These are phyloP conservation scores for Colossoma macropomum DNA, from an alignment of 2,113 vertebrate species.

Conservation along the genomic window DNA sequence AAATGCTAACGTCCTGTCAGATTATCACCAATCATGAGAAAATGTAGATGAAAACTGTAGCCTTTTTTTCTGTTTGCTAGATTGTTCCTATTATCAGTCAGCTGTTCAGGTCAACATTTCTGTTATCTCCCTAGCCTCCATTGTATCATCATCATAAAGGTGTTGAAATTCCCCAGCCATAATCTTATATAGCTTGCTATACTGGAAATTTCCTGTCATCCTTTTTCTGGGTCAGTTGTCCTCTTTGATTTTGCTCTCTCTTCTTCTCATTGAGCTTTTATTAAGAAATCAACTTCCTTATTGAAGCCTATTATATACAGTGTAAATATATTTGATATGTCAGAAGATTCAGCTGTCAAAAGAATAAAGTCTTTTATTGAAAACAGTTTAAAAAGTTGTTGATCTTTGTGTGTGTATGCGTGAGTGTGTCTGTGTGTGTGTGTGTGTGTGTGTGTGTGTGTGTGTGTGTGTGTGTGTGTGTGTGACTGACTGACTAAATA, in stretches of 20 bases:
- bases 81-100: background rate
- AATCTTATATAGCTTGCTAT: constrained; percentile 29
- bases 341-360: background rate
- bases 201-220: constrained; percentile 19
- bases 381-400: background rate
- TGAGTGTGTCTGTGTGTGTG: background rate
- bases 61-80: background rate
- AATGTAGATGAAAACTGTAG: background rate
- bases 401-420: background rate
- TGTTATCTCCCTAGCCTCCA: background rate
- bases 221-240: constrained; percentile 2
- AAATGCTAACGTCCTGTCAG: background rate
- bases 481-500: no score
- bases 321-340: constrained; percentile 8
- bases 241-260: background rate
- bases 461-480: no score
- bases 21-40: background rate
- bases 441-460: no score
- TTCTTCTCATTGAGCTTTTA: background rate
- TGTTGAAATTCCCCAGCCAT: constrained; percentile 2
- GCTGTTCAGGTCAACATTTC: background rate
- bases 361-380: background rate
- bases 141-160: background rate
- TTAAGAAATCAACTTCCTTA: background rate
- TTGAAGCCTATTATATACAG: background rate